Percentiles rank a stretch among this genome's conserved stretches.
phyloP scores from a whole-genome alignment of 1,140 invertebrate genomes.

The Mya arenaria region DNA sequence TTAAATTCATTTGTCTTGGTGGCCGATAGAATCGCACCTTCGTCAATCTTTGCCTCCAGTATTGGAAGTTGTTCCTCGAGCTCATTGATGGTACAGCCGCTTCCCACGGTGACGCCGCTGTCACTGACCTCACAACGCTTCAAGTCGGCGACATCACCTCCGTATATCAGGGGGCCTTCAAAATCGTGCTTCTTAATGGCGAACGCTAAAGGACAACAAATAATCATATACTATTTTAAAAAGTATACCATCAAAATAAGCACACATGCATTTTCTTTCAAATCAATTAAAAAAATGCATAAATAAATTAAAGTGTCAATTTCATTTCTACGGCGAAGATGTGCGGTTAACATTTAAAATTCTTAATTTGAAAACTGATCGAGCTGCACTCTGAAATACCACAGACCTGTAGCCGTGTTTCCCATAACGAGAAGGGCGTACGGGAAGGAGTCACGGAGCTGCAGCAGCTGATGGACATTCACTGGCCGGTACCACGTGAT shows the following conservation, averaged over 20 bases:
- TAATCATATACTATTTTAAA: too few species aligned
- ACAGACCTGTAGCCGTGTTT: slow-evolving; percentile 38
- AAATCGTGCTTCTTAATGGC: not conserved
- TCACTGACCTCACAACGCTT: not conserved
- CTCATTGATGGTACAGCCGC: not conserved
- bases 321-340: too few species aligned
- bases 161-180: slow-evolving; percentile 1
- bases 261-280: too few species aligned
- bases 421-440: slow-evolving; percentile 32
- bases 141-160: slow-evolving; percentile 1
- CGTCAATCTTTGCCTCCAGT: not conserved
- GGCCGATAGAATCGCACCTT: too few species aligned
- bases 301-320: too few species aligned
- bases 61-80: not conserved
- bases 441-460: slow-evolving; percentile 5
- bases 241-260: too few species aligned
- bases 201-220: too few species aligned
- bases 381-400: too few species aligned
- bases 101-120: not conserved
- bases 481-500: slow-evolving; percentile 25
- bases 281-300: too few species aligned
- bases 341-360: too few species aligned
- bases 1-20: too few species aligned
- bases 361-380: too few species aligned
- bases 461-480: slow-evolving; percentile 15